phyloP scores from a whole-genome alignment of 2,797 vertebrate genomes.

The Phoebastria nigripes region DNA sequence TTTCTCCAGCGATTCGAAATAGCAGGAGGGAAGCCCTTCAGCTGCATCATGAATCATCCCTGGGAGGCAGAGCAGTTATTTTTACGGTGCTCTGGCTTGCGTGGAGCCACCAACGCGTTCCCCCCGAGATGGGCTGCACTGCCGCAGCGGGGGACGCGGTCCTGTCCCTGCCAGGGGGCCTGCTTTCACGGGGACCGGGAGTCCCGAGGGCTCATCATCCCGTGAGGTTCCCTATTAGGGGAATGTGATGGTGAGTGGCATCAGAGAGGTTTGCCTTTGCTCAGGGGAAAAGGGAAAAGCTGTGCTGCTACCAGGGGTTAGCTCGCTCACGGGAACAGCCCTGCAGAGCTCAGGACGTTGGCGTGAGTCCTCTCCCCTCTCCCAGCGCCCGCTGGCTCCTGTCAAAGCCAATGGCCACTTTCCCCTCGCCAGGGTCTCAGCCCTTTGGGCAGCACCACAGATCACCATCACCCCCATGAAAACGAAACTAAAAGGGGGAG shows the following conservation, averaged over 20 bases:
- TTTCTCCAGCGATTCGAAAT: background rate
- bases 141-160: rapidly evolving
- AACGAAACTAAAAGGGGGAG: rapidly evolving
- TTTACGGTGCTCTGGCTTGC: background rate
- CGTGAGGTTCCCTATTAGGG: rapidly evolving
- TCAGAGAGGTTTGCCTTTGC: background rate
- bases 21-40: slow-evolving; percentile 57
- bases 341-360: background rate
- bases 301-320: background rate
- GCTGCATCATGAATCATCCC: slow-evolving; percentile 32
- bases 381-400: background rate
- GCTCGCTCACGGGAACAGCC: background rate
- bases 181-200: rapidly evolving
- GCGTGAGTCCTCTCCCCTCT: rapidly evolving
- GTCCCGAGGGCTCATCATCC: background rate
- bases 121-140: background rate
- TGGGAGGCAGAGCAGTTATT: slow-evolving; percentile 17
- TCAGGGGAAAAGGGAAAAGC: background rate
- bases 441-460: background rate
- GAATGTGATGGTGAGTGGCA: background rate
- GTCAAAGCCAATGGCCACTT: background rate
- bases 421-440: rapidly evolving
- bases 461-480: rapidly evolving
- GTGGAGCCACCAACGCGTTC: background rate
- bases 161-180: background rate